Evolutionary conservation across 2,797 vertebrate species (phyloP).

Genomic region (Tangara arthus): DNA sequence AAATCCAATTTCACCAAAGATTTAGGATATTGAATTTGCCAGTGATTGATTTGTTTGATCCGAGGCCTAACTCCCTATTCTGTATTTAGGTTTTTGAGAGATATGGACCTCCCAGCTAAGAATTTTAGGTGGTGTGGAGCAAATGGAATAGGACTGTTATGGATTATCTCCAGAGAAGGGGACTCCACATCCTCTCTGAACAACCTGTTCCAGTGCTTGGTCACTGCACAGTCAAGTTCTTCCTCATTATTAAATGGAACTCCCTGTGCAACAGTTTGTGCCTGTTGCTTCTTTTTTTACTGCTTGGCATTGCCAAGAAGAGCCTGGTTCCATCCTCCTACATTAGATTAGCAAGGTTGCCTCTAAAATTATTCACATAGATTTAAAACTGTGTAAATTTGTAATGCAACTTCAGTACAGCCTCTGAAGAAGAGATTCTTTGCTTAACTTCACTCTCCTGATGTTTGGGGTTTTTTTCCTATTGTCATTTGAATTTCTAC

Average conservation of each 20-base stretch:
- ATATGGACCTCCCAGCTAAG: neutral
- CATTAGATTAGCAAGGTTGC: neutral
- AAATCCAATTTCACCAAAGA: neutral
- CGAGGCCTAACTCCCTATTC: neutral
- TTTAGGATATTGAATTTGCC: neutral
- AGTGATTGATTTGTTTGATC: neutral
- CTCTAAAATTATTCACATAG: neutral
- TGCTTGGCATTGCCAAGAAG: neutral
- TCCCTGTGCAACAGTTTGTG: neutral
- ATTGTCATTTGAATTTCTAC: neutral
- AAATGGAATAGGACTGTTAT: neutral
- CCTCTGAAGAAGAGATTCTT: neutral
- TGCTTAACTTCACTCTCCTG: neutral
- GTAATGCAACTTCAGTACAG: neutral
- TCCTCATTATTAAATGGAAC: neutral
- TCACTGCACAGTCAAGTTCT: neutral
- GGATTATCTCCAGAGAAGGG: neutral
- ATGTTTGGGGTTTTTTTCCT: accelerated
- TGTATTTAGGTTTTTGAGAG: neutral
- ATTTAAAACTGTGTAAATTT: neutral
- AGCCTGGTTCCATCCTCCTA: neutral
- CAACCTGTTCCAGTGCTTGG: neutral
- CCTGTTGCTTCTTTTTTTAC: neutral
- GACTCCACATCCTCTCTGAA: neutral
- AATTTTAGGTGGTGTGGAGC: neutral